Conservation (phyloP, 2,113 vertebrate genomes). For the Peromyscus leucopus region DNA sequence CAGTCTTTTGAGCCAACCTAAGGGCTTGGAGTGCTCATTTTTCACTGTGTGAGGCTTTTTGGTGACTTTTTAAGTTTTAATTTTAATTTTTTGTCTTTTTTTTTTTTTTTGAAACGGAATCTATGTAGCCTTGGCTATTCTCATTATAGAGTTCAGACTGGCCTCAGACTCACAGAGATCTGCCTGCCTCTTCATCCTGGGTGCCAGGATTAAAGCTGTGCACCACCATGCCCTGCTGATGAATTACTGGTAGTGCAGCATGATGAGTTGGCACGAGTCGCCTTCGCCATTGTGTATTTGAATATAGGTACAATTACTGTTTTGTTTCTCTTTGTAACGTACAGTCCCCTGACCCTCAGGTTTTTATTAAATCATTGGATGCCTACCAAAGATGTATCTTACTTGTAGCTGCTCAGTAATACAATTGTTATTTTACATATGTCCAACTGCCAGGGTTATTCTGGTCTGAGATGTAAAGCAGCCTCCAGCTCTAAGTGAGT, state of each 20-base stretch:
- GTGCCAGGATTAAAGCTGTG: background rate
- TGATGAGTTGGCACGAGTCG: background rate
- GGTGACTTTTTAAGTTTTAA: background rate
- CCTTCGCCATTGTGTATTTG: background rate
- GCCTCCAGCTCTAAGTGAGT: background rate
- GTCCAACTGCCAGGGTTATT: background rate
- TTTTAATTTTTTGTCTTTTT: background rate
- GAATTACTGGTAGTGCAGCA: background rate
- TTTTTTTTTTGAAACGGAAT: background rate
- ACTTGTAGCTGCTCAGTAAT: conserved; percentile 19
- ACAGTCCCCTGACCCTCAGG: background rate
- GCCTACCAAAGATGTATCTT: background rate
- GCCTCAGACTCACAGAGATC: background rate
- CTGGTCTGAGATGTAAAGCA: background rate
- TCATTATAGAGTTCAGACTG: background rate
- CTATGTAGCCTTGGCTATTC: background rate
- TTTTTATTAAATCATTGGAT: conserved; percentile 50
- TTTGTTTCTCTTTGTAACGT: background rate
- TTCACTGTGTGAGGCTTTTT: background rate
- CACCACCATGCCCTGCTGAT: background rate
- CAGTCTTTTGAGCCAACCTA: background rate
- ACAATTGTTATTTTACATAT: background rate
- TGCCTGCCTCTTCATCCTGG: background rate
- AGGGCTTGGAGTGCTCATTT: background rate
- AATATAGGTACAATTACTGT: background rate